Percentiles rank a stretch among this genome's conserved stretches.
Evolutionary conservation across 1,140 invertebrate genomes (phyloP).

Genomic region (Solen grandis): DNA sequence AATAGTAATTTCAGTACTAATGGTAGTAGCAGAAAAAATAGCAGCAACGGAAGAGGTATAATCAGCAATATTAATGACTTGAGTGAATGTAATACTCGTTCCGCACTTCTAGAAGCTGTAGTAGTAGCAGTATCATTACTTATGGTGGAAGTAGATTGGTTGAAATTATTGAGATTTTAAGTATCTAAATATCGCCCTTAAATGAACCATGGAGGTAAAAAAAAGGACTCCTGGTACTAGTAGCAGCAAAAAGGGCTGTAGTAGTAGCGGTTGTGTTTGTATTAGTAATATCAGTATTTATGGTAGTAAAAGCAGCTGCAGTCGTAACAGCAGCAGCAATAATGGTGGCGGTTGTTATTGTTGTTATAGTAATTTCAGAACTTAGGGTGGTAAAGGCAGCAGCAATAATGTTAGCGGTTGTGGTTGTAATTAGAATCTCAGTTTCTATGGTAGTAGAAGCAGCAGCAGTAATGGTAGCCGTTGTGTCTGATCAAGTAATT

Average conservation of each 20-base stretch:
- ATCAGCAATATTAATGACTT: too few species aligned
- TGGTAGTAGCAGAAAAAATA: too few species aligned
- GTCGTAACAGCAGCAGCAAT: slow-evolving; percentile 35
- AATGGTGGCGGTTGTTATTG: slow-evolving; percentile 18
- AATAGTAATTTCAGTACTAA: too few species aligned
- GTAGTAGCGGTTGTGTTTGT: slow-evolving; percentile 43
- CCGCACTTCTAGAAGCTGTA: too few species aligned
- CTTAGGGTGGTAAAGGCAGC: slow-evolving; percentile 15
- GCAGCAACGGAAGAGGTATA: too few species aligned
- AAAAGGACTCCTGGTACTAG: too few species aligned
- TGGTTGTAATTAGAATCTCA: not conserved
- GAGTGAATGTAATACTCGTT: too few species aligned
- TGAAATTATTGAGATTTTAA: too few species aligned
- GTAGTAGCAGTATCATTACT: too few species aligned
- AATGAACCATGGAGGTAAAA: too few species aligned
- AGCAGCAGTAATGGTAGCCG: slow-evolving; percentile 15
- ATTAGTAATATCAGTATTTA: slow-evolving; percentile 37
- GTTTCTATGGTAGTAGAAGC: slow-evolving; percentile 10
- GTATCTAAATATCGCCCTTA: too few species aligned
- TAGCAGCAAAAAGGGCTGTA: slow-evolving; percentile 33
- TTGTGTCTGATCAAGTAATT: not conserved
- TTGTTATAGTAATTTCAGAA: slow-evolving; percentile 4
- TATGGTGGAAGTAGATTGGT: too few species aligned
- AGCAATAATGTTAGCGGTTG: slow-evolving; percentile 28
- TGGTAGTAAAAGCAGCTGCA: slow-evolving; percentile 42